Base-by-base conservation (phyloP, 2,888 invertebrate genomes). In the Hirtodrosophila alboralis region DNA sequence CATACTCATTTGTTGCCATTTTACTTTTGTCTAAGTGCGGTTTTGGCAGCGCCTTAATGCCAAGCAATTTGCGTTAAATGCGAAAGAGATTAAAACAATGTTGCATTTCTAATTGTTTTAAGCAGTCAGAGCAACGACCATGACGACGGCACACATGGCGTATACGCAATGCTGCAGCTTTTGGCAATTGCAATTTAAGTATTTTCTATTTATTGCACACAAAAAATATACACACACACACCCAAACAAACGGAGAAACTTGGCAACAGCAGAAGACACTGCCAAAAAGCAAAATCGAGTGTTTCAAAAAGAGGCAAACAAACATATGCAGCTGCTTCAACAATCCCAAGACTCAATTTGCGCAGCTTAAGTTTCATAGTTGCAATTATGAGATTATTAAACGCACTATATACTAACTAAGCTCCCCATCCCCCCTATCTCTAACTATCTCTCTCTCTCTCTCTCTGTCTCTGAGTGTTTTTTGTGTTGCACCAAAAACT, bases 61-160 rank as follows among this genome's bases (percentile, higher is more conserved):
- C 67, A 44, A 87, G 87, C 86, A 85, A 81, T 81, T 81, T 81
- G 86, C 84, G 84, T 87, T 87, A 83, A 87, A 81, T 87, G 86
- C 84, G 61, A 83, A 81, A 87, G 81, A 87, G 81, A 81, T 81
- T 81, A 81, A 81, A 81, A 81, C 87, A 78, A 81, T 81, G 81
- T 87, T 81, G 81, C 73, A 83, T 79, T 87, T 81, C 81, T 81
- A 81, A 81, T 81, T 81, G 81, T 81, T 81, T 81, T 83, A 85
- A 81, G 87, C 87, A 77, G 72, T 28, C 49, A 58, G n/a, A n/a
- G 56, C 69, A 33, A 60, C 18, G 48, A 49, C 33, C 40, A 43
- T 21, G 34, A 23, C 4, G 34, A 33, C 28, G 21, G 36, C 65
- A 67, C 77, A 83, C 78, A 76, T 68, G 86, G 65, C 74, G 84